Evolutionary conservation across 1,140 invertebrate genomes (phyloP), one percentile per base, ranked within the genome.

Genomic region (Chelonus insularis): DNA sequence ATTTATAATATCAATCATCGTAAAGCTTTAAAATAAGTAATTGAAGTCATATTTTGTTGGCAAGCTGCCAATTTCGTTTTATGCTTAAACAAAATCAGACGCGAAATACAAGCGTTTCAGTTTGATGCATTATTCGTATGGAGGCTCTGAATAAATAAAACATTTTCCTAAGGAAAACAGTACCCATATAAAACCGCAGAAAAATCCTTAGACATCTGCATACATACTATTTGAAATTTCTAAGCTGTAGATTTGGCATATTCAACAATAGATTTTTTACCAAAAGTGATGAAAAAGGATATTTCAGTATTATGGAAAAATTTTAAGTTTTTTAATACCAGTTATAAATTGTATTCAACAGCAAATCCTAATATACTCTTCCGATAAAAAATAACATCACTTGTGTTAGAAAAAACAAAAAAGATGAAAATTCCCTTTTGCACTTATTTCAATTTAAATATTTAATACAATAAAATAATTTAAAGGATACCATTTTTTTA

Each of bases 11-110:
- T 29, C 25, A 29, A 29, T 29, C 25, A 29, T 29, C 25, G 7
- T 29, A 29, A 29, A 29, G 25, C 25, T 29, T 4, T 29, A 29
- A 67, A 68, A 74, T 69, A 74, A 76, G 75, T 77, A 77, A 77
- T 77, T 77, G 74, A 67, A 66, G 58, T 73, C 73, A 75, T 76
- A 72, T 69, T 69, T 56, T 60, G 51, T 60, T 74, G 75, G 75
- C 74, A 45, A 3, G 4, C 6, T 50, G 74, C 75, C 75, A 77
- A 65, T 43, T 57, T 32, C 58, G 12, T 47, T n/a, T 18, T 29
- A 34, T 34, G 21, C 51, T 52, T 65, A 71, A 71, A 70, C 69
- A 73, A 69, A 74, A 74, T 75, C 76, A 72, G 74, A 76, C 76
- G 69, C 50, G 64, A 72, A 65, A 54, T 68, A 9, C 41, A 51